Evolutionary conservation across 2,113 vertebrate genomes (phyloP), one percentile per base, ranked within the genome.

Genomic region (Gobius niger): DNA sequence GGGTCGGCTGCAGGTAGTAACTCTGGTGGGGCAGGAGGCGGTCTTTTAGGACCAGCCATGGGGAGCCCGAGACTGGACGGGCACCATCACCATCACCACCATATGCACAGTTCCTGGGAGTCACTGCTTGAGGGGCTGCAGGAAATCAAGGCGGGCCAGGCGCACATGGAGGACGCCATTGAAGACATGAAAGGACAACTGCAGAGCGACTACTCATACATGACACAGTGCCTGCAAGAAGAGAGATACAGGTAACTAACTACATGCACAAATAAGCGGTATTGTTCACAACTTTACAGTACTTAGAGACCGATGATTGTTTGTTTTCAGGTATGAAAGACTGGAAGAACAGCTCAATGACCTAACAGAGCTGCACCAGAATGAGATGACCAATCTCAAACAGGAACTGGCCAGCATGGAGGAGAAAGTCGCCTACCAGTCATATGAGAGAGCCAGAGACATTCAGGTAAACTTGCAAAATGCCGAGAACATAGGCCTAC

Each of bases 331-430:
- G 90, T 99, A 98, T 0, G 98, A 99, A 87, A 92, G 98, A 56
- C 93, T 99, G 59, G 98, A 99, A 76, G 98, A 99, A 85, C 98
- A 99, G 82, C 92, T 99, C 72, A 99, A 98, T 0, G 97, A 99
- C 87, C 86, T 99, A 65, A 99, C 96, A 0, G 97, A 99, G 86
- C 94, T 99, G 47, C 97, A 99, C 85, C 98, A 99, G 91, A 99
- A 99, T 0, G 98, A 99, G 82, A 97, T 99, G 96, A 96, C 94
- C 76, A 98, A 99, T 92, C 93, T 99, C 67, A 99, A 98, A 85
- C 98, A 99, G 90, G 98, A 99, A 78, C 93, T 99, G 62, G 97
- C 96, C 85, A 99, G 98, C 88, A 99, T 99, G 96, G 98, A 99
- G 89, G 98, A 99, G 84, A 99, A 99, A 82, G 96, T 99, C 76